Base-by-base conservation (phyloP, 2,888 invertebrate species). In the Oasisia sp. region DNA sequence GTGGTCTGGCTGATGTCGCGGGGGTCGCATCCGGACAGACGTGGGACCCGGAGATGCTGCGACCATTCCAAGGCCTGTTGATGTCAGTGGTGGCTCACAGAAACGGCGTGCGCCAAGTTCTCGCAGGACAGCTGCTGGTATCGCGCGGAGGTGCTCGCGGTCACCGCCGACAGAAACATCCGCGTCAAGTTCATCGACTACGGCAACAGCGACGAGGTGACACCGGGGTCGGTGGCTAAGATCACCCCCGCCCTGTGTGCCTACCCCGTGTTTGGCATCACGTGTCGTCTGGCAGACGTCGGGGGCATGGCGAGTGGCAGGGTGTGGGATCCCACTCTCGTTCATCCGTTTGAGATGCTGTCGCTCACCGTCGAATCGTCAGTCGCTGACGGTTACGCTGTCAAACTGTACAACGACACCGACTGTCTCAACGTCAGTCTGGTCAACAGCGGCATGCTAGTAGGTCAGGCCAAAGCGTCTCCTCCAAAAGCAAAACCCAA, bases 111-210 rank as follows among this genome's bases (percentile, higher is more conserved):
- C 45, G 50, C 45, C 19, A 45, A 45, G 32, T 91, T 45, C 50
- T 45, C 44, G 32, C 74, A 74, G n/a, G 74, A 74, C 74, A 19
- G 27, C 74, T 74, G 74, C n/a, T 74, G 90, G 44, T 90, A 38
- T 32, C 38, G 90, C 4, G 90, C 44, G 8, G 90, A 45, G n/a
- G 90, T 92, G 32, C 45, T 89, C 19, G 90, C 32, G 8, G 90
- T 89, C 45, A 90, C 19, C 19, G 32, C 90, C 12, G 11, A 27
- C n/a, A 32, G 50, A 32, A 90, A 45, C 32, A 50, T 89, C 19
- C 89, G 5, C 32, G 92, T 92, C 50, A 45, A n/a, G 32, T 92
- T 92, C 89, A 45, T 92, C n/a, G 92, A 92, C 90, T 92, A 92
- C 32, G 92, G 92, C 89, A 92, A 92, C 32, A 50, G 89, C 44